Evolutionary conservation across 2,888 invertebrate species (phyloP), one percentile per base, ranked within the genome.

Genomic region (Luperina nickerlii): DNA sequence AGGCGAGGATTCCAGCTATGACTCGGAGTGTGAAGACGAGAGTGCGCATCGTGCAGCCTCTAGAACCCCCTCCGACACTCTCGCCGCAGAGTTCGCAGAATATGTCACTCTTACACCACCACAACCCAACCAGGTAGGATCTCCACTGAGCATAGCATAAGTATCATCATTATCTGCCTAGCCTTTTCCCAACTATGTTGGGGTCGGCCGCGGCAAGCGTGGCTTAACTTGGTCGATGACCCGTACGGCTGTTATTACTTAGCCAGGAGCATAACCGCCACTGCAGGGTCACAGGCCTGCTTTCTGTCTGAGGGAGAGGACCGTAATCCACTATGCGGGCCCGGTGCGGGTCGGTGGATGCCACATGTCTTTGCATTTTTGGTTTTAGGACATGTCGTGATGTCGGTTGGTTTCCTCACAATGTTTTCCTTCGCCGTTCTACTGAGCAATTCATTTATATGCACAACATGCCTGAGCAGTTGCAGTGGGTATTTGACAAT

Each of bases 61-160:
- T 66, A 97, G 98, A 85, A 98, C 98, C 5, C 97, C 98, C 48
- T 98, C 98, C 74, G 98, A 98, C 94, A 99, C 99, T 2, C 97
- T 99, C 91, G 98, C 98, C 20, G 98, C 98, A 7, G 99, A 99
- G 95, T 98, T 98, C 93, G 98, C 98, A 24, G 98, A 98, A 92
- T 98, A 98, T 93, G 98, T 98, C 89, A 98, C 98, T 75, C 96
- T 97, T 72, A 94, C 96, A 65, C 91, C 93, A 63, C 92, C 94
- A 85, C 94, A 92, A 87, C 94, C 92, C 79, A 96, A 95, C 88
- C 96, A 95, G 95, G 96, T 96, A 86, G 90, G 73, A 82, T 77
- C 4, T 27, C 57, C 42, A 62, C 27, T n/a, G 45, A 82, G 5
- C 42, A 24, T 27, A 51, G 66, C n/a, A 57, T 4, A 18, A 60